Conservation (phyloP, 2,888 invertebrate genomes). For the Diachrysia chrysitis region DNA sequence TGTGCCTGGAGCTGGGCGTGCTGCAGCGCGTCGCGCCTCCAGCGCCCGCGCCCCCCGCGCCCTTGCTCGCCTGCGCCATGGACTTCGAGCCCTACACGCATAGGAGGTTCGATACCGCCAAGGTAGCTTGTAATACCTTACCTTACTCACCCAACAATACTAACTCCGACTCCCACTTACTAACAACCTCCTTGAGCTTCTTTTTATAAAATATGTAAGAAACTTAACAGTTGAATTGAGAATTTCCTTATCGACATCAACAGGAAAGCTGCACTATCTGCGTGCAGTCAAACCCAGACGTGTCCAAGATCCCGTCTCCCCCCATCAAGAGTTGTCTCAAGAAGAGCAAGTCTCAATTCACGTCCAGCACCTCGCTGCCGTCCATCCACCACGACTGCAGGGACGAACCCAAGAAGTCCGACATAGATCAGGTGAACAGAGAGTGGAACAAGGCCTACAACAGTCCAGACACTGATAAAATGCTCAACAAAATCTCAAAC, state of each 20-base stretch:
- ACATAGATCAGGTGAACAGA: slow-evolving; percentile 79
- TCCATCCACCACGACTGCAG: slow-evolving; percentile 66
- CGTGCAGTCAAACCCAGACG: slow-evolving; percentile 81
- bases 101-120: slow-evolving; percentile 74
- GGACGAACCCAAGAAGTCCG: slow-evolving; percentile 74
- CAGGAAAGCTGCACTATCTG: slow-evolving; percentile 80
- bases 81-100: slow-evolving; percentile 78
- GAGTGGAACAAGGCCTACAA: slow-evolving; percentile 81
- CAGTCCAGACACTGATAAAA: slow-evolving; percentile 87
- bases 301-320: slow-evolving; percentile 78
- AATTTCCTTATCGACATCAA: background rate
- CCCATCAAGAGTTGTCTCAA: slow-evolving; percentile 86
- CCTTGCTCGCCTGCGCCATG: slow-evolving; percentile 74
- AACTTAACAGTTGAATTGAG: background rate
- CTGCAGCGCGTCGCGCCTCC: slow-evolving; percentile 61
- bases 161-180: background rate
- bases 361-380: slow-evolving; percentile 78
- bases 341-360: slow-evolving; percentile 72
- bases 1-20: slow-evolving; percentile 89
- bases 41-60: slow-evolving; percentile 50
- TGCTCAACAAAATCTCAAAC: slow-evolving; percentile 94
- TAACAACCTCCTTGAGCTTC: background rate
- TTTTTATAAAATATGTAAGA: background rate
- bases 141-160: slow-evolving; percentile 5
- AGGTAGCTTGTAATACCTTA: slow-evolving; percentile 47